A percentile compares a stretch with the other conserved stretches of the same genome.
Conservation (phyloP, 2,888 invertebrate genomes). For the Pyrgus malvae region DNA sequence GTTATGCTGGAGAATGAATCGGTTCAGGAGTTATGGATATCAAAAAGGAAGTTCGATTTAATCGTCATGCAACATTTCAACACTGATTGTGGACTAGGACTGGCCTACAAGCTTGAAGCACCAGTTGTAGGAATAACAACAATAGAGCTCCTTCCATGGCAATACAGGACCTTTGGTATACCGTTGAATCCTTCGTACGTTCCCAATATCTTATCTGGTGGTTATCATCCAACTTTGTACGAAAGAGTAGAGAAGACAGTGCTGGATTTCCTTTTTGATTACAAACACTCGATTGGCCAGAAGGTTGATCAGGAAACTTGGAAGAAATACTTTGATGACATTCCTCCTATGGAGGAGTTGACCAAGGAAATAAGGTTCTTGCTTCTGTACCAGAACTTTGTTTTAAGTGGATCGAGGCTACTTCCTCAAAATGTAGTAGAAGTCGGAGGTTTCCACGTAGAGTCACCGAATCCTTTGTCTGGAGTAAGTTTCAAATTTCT, state of each 20-base stretch:
- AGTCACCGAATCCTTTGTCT: constrained; percentile 61
- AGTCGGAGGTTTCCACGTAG: constrained; percentile 83
- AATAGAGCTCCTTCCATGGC: constrained; percentile 83
- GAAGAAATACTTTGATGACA: constrained; percentile 62
- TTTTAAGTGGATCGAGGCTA: constrained; percentile 80
- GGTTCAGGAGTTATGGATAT: constrained; percentile 58
- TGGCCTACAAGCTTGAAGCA: constrained; percentile 83
- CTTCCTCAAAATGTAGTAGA: constrained; percentile 82
- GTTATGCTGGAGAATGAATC: constrained; percentile 52
- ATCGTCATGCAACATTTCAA: constrained; percentile 87
- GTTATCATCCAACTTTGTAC: constrained; percentile 56
- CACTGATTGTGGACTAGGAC: constrained; percentile 85
- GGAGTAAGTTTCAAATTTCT: constrained; percentile 44
- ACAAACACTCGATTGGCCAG: constrained; percentile 47
- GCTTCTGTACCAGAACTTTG: constrained; percentile 82
- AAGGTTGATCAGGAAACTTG: constrained; percentile 51
- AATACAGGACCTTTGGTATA: constrained; percentile 76
- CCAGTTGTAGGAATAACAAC: constrained; percentile 83
- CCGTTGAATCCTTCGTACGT: constrained; percentile 82
- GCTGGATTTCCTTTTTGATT: constrained; percentile 48
- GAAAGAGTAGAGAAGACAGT: constrained; percentile 57
- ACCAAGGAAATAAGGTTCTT: constrained; percentile 78
- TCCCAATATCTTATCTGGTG: constrained; percentile 71
- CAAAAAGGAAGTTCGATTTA: constrained; percentile 83
- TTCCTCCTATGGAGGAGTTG: constrained; percentile 77